These are phyloP conservation scores for Piaya cayana DNA, from an alignment of 2,113 vertebrate genomes.

Conservation along the genomic window DNA sequence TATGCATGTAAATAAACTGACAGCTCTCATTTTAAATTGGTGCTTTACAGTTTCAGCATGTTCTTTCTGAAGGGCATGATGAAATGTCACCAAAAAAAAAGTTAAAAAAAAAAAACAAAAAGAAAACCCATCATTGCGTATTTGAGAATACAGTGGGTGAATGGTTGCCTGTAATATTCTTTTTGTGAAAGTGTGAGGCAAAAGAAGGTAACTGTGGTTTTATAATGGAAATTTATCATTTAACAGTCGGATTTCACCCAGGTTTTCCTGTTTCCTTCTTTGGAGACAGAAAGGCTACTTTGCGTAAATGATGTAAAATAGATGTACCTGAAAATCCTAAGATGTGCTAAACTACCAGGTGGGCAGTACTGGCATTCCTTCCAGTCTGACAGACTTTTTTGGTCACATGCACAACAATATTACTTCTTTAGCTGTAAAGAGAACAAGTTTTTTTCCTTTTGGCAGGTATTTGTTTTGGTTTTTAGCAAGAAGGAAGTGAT, in stretches of 20 bases:
- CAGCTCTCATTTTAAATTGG: neutral
- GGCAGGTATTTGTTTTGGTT: neutral
- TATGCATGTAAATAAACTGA: neutral
- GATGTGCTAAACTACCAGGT: neutral
- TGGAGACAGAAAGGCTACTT: neutral
- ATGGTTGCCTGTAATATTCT: neutral
- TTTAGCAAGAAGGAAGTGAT: neutral
- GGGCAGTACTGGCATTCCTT: neutral
- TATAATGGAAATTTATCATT: neutral
- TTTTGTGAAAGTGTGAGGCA: neutral
- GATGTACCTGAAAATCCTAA: neutral
- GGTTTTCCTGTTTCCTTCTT: neutral
- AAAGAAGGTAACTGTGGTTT: neutral
- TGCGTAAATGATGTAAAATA: neutral
- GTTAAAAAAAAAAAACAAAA: too few species aligned
- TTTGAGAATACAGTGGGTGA: neutral
- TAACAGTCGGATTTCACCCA: neutral
- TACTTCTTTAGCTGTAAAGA: neutral
- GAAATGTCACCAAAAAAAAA: neutral
- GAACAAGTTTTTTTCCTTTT: neutral
- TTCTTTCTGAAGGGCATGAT: neutral
- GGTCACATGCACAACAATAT: neutral
- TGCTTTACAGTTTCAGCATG: neutral
- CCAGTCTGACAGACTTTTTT: neutral
- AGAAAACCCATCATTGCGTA: accelerated